Evolutionary conservation across 1,140 invertebrate species (phyloP).

Genomic region (Colletes gigas): DNA sequence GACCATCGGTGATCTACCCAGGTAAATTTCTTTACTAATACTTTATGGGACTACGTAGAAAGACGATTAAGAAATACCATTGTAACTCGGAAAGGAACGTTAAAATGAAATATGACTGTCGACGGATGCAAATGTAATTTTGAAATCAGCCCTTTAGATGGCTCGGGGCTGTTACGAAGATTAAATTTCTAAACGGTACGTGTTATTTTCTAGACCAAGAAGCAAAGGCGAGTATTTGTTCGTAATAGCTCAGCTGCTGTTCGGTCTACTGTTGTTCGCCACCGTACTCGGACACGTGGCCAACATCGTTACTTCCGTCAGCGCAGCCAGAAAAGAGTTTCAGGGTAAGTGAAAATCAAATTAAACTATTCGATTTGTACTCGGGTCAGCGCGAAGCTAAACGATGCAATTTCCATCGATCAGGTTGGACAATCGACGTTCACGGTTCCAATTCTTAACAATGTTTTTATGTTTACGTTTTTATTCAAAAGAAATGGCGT

Average conservation of each 20-base stretch:
- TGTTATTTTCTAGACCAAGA: constrained; percentile 83
- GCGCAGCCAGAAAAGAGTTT: constrained; percentile 96
- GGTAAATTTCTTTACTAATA: constrained; percentile 60
- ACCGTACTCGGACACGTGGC: constrained; percentile 96
- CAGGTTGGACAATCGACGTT: no score
- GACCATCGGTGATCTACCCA: constrained; percentile 88
- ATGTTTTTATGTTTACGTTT: no score
- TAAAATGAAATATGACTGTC: no score
- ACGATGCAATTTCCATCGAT: no score
- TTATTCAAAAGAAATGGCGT: no score
- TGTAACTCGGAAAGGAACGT: background rate
- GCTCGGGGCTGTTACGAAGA: no score
- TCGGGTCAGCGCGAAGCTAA: background rate
- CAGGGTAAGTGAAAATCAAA: constrained; percentile 88
- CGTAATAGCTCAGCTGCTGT: constrained; percentile 93
- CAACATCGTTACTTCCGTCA: constrained; percentile 97
- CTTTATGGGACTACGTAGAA: no score
- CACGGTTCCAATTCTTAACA: no score
- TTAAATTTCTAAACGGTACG: background rate
- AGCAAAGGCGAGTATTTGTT: constrained; percentile 96
- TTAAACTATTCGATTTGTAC: constrained; percentile 5
- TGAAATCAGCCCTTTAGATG: no score
- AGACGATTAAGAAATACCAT: no score
- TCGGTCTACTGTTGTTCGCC: constrained; percentile 94
- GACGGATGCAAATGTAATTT: no score